phyloP scores from a whole-genome alignment of 2,113 vertebrate genomes.

The Notiomystis cincta region DNA sequence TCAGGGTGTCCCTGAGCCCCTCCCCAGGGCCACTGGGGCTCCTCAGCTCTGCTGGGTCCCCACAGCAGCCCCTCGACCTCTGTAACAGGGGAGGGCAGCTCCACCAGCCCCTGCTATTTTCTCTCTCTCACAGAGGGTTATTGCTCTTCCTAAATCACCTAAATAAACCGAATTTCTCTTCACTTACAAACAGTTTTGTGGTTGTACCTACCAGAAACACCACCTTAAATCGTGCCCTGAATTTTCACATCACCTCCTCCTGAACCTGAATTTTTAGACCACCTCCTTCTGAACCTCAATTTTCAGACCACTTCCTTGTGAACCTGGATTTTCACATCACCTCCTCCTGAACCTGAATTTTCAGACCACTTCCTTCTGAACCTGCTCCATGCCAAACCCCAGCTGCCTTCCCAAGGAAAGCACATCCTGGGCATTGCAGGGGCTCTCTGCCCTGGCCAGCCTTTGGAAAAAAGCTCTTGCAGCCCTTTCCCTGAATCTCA shows the following conservation, averaged over 20 bases:
- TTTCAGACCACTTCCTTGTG: background rate
- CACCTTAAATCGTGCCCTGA: background rate
- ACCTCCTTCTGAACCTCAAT: background rate
- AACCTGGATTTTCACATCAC: background rate
- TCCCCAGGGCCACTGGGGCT: background rate
- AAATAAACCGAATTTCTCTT: background rate
- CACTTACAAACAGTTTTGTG: background rate
- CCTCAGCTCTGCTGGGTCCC: background rate
- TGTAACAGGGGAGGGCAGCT: background rate
- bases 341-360: background rate
- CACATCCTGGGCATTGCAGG: accelerated
- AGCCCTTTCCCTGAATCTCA: background rate
- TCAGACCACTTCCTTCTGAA: background rate
- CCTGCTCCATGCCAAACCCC: background rate
- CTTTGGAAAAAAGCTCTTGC: background rate
- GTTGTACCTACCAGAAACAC: background rate
- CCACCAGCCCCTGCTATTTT: background rate
- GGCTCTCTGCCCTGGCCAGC: background rate
- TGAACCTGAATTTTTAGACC: background rate
- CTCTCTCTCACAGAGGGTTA: background rate
- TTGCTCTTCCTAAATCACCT: background rate
- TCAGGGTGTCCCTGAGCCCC: background rate
- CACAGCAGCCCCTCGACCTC: background rate
- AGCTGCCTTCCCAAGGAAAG: background rate
- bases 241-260: background rate